These are phyloP conservation scores for Micromesistius poutassou DNA, from an alignment of 2,797 vertebrate species.

Conservation along the genomic window DNA sequence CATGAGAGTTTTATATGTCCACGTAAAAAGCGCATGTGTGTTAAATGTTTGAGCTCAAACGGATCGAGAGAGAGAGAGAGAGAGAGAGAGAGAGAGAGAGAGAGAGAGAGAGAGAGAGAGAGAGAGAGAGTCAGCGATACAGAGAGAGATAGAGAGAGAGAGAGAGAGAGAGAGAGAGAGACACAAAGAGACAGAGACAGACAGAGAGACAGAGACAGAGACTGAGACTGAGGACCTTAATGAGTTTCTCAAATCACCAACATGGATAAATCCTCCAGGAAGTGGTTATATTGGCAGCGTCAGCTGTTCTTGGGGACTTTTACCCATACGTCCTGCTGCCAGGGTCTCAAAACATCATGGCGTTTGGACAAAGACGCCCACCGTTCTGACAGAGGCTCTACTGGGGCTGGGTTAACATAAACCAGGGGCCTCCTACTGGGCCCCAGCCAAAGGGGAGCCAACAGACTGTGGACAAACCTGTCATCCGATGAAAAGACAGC, in stretches of 20 bases:
- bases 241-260: slow-evolving; percentile 5
- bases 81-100: too few relatives aligned
- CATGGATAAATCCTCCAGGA: slow-evolving; percentile 4
- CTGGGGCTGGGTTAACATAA: slow-evolving; percentile 36
- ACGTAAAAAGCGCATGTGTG: not conserved
- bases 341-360: slow-evolving; percentile 18
- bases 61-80: not conserved
- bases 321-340: not conserved
- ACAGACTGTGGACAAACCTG: slow-evolving; percentile 12
- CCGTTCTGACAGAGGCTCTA: slow-evolving; percentile 13
- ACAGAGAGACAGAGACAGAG: too few relatives aligned
- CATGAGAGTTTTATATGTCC: slow-evolving; percentile 26
- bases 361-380: slow-evolving; percentile 27
- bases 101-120: too few relatives aligned
- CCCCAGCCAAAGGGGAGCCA: slow-evolving; percentile 24
- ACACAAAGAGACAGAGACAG: too few relatives aligned
- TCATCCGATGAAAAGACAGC: slow-evolving; percentile 20
- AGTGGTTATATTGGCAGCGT: not conserved
- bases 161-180: too few relatives aligned
- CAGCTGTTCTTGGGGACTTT: slow-evolving; percentile 6
- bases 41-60: not conserved
- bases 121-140: too few relatives aligned
- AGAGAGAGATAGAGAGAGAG: too few relatives aligned
- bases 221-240: not conserved
- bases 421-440: slow-evolving; percentile 22